Conservation (phyloP, 1,140 invertebrate species). For the Euglossa dilemma region DNA sequence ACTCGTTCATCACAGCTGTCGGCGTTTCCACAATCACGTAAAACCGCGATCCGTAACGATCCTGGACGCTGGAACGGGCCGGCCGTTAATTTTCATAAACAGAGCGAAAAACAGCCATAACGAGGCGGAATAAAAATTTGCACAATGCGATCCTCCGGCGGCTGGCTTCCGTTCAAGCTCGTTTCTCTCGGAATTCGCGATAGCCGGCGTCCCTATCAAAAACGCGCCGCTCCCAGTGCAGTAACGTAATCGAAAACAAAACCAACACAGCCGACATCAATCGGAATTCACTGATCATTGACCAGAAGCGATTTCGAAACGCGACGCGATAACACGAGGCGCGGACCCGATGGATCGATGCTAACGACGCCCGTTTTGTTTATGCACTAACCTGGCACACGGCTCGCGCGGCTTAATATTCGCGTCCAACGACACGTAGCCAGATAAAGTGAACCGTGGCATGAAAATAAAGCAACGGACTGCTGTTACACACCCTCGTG, state of each 20-base stretch:
- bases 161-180: not conserved
- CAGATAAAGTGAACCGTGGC: constrained; percentile 25
- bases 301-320: constrained; percentile 44
- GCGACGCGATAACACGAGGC: constrained; percentile 29
- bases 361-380: constrained; percentile 42
- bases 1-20: too few species aligned
- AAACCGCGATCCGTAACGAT: too few species aligned
- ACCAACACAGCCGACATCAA: constrained; percentile 27
- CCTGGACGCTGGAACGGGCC: too few species aligned
- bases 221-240: not conserved
- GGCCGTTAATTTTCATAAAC: not conserved
- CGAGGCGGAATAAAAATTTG: not conserved
- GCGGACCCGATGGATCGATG: constrained; percentile 30
- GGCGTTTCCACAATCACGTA: too few species aligned
- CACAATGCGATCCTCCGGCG: not conserved
- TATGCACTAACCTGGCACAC: constrained; percentile 20
- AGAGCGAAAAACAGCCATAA: not conserved
- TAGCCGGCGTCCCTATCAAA: not conserved
- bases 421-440: constrained; percentile 13
- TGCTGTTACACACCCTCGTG: too few species aligned
- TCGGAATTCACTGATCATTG: constrained; percentile 50
- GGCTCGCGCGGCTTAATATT: constrained; percentile 21
- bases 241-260: constrained; percentile 40
- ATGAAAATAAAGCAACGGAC: constrained; percentile 10
- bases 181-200: not conserved